phyloP scores from a whole-genome alignment of 2,797 vertebrate species.

The Syngnathus rostellatus region DNA sequence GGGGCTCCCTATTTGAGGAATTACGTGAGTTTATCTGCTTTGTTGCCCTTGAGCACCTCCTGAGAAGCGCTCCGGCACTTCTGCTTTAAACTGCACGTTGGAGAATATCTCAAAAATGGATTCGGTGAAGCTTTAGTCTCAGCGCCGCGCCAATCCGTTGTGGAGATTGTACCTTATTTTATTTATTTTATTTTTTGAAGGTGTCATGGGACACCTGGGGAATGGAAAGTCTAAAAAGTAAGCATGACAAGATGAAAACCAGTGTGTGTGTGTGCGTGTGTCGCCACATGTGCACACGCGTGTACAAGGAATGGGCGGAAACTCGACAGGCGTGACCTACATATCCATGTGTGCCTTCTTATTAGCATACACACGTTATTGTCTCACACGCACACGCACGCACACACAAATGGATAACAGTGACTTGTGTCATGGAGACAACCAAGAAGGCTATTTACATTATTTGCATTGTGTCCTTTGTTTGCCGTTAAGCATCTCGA shows the following conservation, averaged over 20 bases:
- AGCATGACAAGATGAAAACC: constrained; percentile 28
- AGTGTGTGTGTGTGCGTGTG: constrained; percentile 2
- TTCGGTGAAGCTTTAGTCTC: constrained; percentile 41
- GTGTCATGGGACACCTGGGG: constrained; percentile 37
- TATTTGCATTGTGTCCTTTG: constrained; percentile 62
- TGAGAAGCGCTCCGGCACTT: constrained; percentile 31
- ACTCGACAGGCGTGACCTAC: constrained; percentile 70
- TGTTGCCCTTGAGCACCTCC: constrained; percentile 27
- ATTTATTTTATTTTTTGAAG: too few species aligned
- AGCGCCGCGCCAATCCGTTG: constrained; percentile 12
- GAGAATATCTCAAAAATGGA: constrained; percentile 34
- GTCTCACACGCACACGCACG: constrained; percentile 18
- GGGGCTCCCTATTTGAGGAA: not conserved
- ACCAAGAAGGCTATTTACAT: constrained; percentile 60
- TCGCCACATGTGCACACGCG: not conserved
- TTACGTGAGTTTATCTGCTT: not conserved
- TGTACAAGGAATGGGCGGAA: constrained; percentile 38
- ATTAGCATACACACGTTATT: constrained; percentile 65
- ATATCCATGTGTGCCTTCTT: constrained; percentile 66
- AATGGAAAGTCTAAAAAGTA: constrained; percentile 43
- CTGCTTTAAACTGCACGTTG: constrained; percentile 39
- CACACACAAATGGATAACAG: constrained; percentile 38
- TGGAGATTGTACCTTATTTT: constrained; percentile 25
- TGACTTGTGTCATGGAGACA: constrained; percentile 54
- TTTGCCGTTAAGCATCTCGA: constrained; percentile 57